Percentiles rank a stretch among this genome's conserved stretches.
phyloP scores from a whole-genome alignment of 2,888 invertebrate genomes.

The Tachina grossa region DNA sequence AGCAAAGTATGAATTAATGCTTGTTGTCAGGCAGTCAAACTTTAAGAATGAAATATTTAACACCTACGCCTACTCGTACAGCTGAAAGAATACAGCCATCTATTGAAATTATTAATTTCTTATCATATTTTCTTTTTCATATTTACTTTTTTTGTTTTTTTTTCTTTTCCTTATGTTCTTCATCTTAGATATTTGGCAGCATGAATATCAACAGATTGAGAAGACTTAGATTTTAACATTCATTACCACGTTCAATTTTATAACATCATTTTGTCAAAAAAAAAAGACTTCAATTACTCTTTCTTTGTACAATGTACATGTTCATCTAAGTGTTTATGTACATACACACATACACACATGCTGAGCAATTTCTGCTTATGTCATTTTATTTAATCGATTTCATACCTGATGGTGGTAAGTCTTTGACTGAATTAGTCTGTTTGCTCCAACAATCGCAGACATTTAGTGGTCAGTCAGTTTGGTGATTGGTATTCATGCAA shows the following conservation, averaged over 20 bases:
- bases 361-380: conserved; percentile 76
- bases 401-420: conserved; percentile 44
- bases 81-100: background rate
- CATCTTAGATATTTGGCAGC: conserved; percentile 39
- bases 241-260: conserved; percentile 10
- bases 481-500: conserved; percentile 25
- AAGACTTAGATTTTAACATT: background rate
- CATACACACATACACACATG: no score
- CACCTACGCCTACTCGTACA: conserved; percentile 37
- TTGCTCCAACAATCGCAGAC: conserved; percentile 7
- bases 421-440: conserved; percentile 1
- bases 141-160: background rate
- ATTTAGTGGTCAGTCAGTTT: conserved; percentile 34
- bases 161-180: background rate
- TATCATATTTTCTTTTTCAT: background rate
- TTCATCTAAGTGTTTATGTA: no score
- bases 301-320: no score
- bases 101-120: conserved; percentile 17
- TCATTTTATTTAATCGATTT: conserved; percentile 79
- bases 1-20: conserved; percentile 3
- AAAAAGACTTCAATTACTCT: background rate
- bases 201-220: background rate
- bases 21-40: conserved; percentile 19
- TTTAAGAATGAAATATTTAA: conserved; percentile 17
- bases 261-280: background rate